Evolutionary conservation across 2,113 vertebrate species (phyloP), one percentile per base, ranked within the genome.

Genomic region (Nibea coibor): DNA sequence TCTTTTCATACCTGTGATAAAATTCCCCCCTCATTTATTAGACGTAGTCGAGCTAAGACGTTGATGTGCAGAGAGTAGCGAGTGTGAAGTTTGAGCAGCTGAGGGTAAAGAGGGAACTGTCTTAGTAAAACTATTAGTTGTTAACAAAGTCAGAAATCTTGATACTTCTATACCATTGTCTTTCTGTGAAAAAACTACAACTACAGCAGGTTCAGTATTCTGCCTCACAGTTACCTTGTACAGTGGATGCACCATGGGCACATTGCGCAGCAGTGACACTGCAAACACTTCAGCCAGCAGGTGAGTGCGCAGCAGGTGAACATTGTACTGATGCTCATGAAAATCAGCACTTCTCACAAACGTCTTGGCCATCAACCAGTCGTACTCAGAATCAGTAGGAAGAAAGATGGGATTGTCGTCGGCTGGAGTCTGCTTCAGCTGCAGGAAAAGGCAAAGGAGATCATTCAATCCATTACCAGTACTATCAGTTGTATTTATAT

Each of bases 331-430:
- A 35, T 96, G 95, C 4, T 93, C 59, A 0, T 26, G 89, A 81
- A 95, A 95, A 66, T 96, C 94, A 10, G 95, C 89, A 81, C 85
- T 94, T 68, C 92, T 91, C 53, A 95, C 94, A 92, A 95, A 96
- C 4, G 54, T 86, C 87, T 96, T 96, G 57, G 95, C 95, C 57
- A 89, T 62, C 86, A 95, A 84, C 95, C 95, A 96, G 82, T 94
- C 93, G 2, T 92, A 92, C 54, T 91, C 75, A 5, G 83, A 75
- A 45, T 96, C 95, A 20, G 91, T 89, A 10, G 95, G 94, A 54
- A 93, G 31, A 87, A 96, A 96, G 80, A 96, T 88, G 1, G 93
- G 90, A 48, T 93, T 94, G 59, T 92, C 81, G 0, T 75, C 39
- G 47, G 75, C 83, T 14, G 94, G 90, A 45, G 19, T 66, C 81